A percentile compares a stretch with the other conserved stretches of the same genome.
phyloP scores from a whole-genome alignment of 2,888 invertebrate genomes.

The Prenolepis imparis region DNA sequence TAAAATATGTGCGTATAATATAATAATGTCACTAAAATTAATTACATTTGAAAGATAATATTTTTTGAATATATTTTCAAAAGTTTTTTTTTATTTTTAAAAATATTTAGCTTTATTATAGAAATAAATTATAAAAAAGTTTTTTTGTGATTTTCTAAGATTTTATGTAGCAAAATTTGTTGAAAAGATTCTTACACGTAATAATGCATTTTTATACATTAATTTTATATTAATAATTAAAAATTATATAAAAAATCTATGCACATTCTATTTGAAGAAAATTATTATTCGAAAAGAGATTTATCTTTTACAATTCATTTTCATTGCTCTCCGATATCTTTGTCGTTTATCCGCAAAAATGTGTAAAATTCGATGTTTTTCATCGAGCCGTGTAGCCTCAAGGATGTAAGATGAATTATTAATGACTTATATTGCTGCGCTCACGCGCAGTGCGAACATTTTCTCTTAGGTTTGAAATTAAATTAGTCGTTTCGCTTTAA shows the following conservation, averaged over 20 bases:
- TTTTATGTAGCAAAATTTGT: neutral
- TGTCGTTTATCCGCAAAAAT: slow-evolving; percentile 21
- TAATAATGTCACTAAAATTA: neutral
- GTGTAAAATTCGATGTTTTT: slow-evolving; percentile 33
- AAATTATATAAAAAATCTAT: neutral
- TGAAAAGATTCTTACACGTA: neutral
- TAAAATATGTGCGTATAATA: neutral
- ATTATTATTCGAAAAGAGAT: neutral
- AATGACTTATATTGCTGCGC: slow-evolving; percentile 35
- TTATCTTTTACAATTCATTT: neutral
- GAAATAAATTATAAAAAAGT: neutral
- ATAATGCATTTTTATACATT: neutral
- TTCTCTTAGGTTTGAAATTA: slow-evolving; percentile 14
- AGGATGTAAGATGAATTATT: slow-evolving; percentile 46
- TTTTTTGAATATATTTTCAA: neutral
- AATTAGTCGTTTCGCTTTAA: slow-evolving; percentile 45
- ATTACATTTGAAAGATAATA: neutral
- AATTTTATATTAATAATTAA: slow-evolving; percentile 5
- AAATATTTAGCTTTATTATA: neutral
- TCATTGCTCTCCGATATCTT: neutral
- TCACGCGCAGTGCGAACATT: neutral
- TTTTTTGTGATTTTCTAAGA: neutral
- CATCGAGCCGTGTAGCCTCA: slow-evolving; percentile 7
- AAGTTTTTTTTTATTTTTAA: neutral
- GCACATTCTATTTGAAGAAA: neutral